phyloP scores from a whole-genome alignment of 2,113 vertebrate species.

The Podarcis raffonei region DNA sequence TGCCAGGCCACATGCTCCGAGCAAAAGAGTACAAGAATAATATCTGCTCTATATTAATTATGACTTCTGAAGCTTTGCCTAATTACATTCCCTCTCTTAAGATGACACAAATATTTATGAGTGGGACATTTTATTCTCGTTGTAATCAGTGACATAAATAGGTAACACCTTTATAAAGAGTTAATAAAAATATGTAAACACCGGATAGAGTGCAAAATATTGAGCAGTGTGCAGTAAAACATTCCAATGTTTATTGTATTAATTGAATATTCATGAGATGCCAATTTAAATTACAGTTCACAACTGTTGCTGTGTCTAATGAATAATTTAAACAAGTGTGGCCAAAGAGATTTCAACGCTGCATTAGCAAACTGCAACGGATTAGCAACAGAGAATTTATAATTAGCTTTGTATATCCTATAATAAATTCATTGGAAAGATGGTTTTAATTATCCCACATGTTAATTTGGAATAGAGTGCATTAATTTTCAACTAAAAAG shows the following conservation, averaged over 20 bases:
- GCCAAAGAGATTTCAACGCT: constrained; percentile 83
- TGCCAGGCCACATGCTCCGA: constrained; percentile 5
- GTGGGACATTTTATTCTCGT: constrained; percentile 60
- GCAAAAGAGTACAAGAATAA: constrained; percentile 41
- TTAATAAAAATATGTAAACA: constrained; percentile 83
- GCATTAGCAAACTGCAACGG: constrained; percentile 81
- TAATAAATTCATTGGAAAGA: constrained; percentile 84
- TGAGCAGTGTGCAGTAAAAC: constrained; percentile 75
- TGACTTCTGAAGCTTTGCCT: constrained; percentile 66
- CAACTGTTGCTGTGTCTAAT: constrained; percentile 83
- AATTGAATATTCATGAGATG: constrained; percentile 85
- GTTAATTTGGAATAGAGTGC: constrained; percentile 71
- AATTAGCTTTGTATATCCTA: constrained; percentile 81
- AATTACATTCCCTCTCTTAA: constrained; percentile 67
- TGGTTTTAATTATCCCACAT: constrained; percentile 82
- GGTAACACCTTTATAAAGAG: constrained; percentile 74
- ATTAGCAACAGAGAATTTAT: constrained; percentile 81
- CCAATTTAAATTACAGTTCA: constrained; percentile 86
- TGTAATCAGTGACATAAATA: constrained; percentile 70
- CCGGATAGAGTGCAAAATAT: constrained; percentile 74
- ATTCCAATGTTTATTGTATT: constrained; percentile 79
- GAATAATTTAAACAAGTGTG: constrained; percentile 85
- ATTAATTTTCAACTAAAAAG: constrained; percentile 58
- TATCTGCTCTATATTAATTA: constrained; percentile 49
- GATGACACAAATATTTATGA: constrained; percentile 69